A percentile compares a stretch with the other conserved stretches of the same genome.
These are phyloP conservation scores for Sardinella longiceps DNA, from an alignment of 2,797 vertebrate species.

Conservation along the genomic window DNA sequence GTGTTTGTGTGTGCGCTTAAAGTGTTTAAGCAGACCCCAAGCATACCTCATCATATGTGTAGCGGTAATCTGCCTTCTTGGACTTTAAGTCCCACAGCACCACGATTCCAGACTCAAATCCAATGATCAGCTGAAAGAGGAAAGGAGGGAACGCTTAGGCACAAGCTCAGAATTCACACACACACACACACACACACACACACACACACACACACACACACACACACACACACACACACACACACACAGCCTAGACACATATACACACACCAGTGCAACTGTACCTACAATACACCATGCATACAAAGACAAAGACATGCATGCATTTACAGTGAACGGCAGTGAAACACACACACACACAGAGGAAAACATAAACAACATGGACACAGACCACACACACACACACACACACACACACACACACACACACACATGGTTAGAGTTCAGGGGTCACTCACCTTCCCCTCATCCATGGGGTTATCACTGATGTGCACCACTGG, in stretches of 20 bases:
- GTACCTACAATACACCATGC: too few relatives aligned
- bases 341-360: too few relatives aligned
- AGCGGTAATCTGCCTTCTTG: constrained; percentile 98
- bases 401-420: too few relatives aligned
- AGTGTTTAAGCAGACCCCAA: not conserved
- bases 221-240: not conserved
- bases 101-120: constrained; percentile 96
- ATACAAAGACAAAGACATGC: too few relatives aligned
- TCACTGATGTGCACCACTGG: constrained; percentile 90
- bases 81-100: constrained; percentile 98
- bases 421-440: not conserved
- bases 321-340: too few relatives aligned
- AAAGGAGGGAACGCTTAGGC: constrained; percentile 57
- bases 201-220: not conserved
- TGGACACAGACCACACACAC: too few relatives aligned
- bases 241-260: too few relatives aligned
- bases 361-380: too few relatives aligned
- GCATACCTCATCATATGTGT: constrained; percentile 93
- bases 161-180: not conserved
- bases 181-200: too few relatives aligned
- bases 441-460: constrained; percentile 75
- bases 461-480: constrained; percentile 92
- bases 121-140: constrained; percentile 95
- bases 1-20: constrained; percentile 32
- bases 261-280: too few relatives aligned